Percentiles rank a stretch among this genome's conserved stretches.
Evolutionary conservation across 2,113 vertebrate species (phyloP).

Genomic region (Peromyscus leucopus): DNA sequence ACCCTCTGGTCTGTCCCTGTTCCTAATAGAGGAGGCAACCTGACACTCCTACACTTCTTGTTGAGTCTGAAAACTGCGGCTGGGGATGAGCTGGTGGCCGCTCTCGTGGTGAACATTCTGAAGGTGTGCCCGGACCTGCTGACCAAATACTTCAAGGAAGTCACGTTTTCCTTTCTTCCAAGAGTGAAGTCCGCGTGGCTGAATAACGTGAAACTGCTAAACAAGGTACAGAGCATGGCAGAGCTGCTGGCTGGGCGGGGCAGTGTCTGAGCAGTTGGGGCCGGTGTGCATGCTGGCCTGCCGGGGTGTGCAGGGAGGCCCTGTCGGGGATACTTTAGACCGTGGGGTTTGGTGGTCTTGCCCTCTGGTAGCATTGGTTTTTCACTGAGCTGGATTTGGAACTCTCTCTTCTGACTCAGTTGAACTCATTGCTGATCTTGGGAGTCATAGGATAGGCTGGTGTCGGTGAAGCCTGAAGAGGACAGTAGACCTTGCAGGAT

Average conservation of each 20-base stretch:
- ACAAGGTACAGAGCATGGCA: constrained; percentile 88
- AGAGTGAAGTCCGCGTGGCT: constrained; percentile 92
- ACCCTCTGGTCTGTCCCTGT: background rate
- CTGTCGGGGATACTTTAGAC: accelerated
- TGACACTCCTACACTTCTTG: constrained; percentile 95
- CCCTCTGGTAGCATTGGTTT: background rate
- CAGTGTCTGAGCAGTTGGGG: accelerated
- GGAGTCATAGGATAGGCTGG: background rate
- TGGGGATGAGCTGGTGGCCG: constrained; percentile 92
- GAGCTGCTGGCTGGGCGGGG: accelerated
- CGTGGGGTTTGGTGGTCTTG: background rate
- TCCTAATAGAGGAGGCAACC: constrained; percentile 92
- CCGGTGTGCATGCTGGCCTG: accelerated
- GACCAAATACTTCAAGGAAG: constrained; percentile 95
- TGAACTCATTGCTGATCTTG: background rate
- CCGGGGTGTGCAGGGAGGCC: accelerated
- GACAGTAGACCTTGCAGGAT: background rate
- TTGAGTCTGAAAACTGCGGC: constrained; percentile 93
- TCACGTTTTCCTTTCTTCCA: constrained; percentile 92
- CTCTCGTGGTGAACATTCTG: constrained; percentile 92
- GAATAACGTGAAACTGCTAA: constrained; percentile 94
- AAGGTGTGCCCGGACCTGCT: constrained; percentile 94
- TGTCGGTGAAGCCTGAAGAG: background rate
- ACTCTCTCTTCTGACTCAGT: background rate
- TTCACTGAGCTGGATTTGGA: background rate